Evolutionary conservation across 2,888 invertebrate species (phyloP).

Genomic region (Coenonympha arcania): DNA sequence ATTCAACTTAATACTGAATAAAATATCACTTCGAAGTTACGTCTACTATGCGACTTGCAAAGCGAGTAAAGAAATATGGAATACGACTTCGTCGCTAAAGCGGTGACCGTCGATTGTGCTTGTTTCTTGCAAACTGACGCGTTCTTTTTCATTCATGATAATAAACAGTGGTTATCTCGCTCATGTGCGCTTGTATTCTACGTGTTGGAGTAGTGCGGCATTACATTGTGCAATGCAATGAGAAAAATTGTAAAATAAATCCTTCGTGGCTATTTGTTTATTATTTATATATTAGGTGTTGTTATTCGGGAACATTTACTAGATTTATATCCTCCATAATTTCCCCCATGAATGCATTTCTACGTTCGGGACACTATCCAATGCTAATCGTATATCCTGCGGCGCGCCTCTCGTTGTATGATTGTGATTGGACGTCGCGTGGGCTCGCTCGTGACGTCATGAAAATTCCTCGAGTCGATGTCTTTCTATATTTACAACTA

Average conservation of each 20-base stretch:
- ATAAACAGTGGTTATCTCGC: constrained; percentile 54
- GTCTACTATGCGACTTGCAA: constrained; percentile 56
- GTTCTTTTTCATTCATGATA: constrained; percentile 67
- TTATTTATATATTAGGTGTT: background rate
- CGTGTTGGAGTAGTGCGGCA: constrained; percentile 31
- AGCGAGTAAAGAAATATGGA: constrained; percentile 57
- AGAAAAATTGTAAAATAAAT: constrained; percentile 14
- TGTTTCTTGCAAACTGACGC: constrained; percentile 42
- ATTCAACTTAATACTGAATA: constrained; percentile 32
- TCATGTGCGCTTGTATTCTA: constrained; percentile 35
- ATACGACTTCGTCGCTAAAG: constrained; percentile 41
- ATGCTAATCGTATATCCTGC: constrained; percentile 57
- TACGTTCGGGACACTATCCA: constrained; percentile 7
- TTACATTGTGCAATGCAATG: constrained; percentile 21
- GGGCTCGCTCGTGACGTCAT: constrained; percentile 72
- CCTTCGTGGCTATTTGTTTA: background rate
- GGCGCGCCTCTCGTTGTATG: constrained; percentile 74
- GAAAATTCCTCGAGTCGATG: constrained; percentile 54
- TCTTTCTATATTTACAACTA: constrained; percentile 57
- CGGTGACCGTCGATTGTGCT: constrained; percentile 45
- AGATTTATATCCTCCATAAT: constrained; percentile 14
- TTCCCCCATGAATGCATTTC: constrained; percentile 3
- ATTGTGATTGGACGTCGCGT: constrained; percentile 67
- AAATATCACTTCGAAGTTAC: constrained; percentile 41
- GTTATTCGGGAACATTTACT: background rate